Conservation (phyloP, 2,888 invertebrate genomes). For the Ommatoiulus sabulosus region DNA sequence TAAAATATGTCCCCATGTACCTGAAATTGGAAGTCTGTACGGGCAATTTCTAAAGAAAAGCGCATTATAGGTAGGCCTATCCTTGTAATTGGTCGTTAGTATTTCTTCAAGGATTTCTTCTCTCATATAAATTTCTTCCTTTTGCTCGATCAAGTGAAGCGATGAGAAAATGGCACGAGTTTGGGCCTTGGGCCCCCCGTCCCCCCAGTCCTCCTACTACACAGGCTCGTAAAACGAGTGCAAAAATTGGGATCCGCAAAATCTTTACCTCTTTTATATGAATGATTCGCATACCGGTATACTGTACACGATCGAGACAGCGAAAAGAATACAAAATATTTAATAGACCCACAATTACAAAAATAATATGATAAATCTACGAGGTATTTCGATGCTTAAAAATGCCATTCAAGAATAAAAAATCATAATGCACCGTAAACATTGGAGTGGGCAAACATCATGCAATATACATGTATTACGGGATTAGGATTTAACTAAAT, state of each 20-base stretch:
- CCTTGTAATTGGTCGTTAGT: conserved; percentile 37
- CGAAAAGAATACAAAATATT: too few relatives aligned
- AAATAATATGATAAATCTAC: too few relatives aligned
- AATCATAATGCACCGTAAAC: too few relatives aligned
- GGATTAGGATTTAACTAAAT: too few relatives aligned
- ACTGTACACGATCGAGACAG: too few relatives aligned
- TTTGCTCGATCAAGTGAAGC: conserved; percentile 44
- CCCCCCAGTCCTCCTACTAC: neutral
- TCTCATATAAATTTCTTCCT: conserved; percentile 13
- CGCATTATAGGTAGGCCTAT: neutral
- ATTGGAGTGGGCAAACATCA: too few relatives aligned
- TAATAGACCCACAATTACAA: too few relatives aligned
- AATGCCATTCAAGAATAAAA: too few relatives aligned
- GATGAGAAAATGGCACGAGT: conserved; percentile 32
- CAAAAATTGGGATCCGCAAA: neutral
- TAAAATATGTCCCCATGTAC: conserved; percentile 11
- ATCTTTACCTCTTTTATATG: neutral
- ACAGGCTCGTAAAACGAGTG: neutral
- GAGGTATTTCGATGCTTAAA: too few relatives aligned
- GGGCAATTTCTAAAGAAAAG: conserved; percentile 17
- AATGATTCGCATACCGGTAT: too few relatives aligned
- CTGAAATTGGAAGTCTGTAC: neutral
- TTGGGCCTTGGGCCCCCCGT: too few relatives aligned
- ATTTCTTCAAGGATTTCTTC: conserved; percentile 37
- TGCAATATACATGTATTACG: too few relatives aligned